Evolutionary conservation across 2,797 vertebrate genomes (phyloP).

Genomic region (Tangara arthus): DNA sequence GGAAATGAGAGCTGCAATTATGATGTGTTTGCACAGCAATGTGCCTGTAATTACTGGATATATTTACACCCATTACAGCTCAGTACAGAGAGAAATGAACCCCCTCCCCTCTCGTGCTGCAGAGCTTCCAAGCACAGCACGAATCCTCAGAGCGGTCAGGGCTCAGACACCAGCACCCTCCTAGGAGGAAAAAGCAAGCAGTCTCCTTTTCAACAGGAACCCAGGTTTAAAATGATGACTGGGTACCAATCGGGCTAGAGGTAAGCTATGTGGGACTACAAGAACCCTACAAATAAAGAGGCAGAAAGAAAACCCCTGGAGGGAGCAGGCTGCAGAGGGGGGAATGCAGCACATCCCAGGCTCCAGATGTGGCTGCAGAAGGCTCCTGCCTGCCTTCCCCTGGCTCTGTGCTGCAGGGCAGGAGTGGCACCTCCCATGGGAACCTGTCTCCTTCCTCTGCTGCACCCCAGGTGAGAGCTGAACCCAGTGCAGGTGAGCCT

Average conservation of each 20-base stretch:
- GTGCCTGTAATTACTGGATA: background rate
- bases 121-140: background rate
- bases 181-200: background rate
- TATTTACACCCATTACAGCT: background rate
- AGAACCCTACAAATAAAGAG: background rate
- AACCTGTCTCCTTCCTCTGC: background rate
- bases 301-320: background rate
- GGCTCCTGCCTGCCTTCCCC: background rate
- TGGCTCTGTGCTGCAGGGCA: accelerated
- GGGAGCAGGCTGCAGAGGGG: background rate
- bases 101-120: background rate
- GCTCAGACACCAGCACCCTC: background rate
- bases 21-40: background rate
- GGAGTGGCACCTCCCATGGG: background rate
- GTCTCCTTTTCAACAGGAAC: background rate
- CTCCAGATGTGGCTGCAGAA: background rate
- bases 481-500: background rate
- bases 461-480: background rate
- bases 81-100: background rate
- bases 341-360: background rate
- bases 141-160: accelerated
- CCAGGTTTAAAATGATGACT: background rate
- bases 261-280: background rate
- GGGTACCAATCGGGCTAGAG: background rate
- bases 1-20: background rate